phyloP scores from a whole-genome alignment of 2,113 vertebrate species.

The Balaenoptera acutorostrata region DNA sequence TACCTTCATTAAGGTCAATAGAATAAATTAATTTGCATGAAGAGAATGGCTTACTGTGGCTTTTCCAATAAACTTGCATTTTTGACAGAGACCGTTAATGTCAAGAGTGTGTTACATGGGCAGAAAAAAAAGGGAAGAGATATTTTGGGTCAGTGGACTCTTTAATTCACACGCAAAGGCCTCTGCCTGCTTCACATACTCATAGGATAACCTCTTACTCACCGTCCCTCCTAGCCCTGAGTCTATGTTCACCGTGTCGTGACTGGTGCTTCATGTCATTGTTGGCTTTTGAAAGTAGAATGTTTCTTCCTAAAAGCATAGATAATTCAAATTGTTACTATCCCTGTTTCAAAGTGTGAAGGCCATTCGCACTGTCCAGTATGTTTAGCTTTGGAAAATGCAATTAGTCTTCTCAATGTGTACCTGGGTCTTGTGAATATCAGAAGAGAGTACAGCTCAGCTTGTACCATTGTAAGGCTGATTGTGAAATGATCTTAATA shows the following conservation, averaged over 20 bases:
- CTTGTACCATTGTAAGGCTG: not conserved
- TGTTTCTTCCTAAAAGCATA: slow-evolving; percentile 4
- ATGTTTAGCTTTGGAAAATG: slow-evolving; percentile 4
- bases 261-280: not conserved
- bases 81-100: not conserved
- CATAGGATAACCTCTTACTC: not conserved
- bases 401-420: not conserved
- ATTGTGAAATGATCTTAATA: not conserved
- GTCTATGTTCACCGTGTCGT: not conserved
- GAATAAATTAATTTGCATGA: slow-evolving; percentile 2
- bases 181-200: not conserved
- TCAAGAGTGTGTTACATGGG: not conserved
- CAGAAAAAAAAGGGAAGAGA: not conserved
- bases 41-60: not conserved
- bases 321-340: not conserved
- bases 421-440: not conserved
- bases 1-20: not conserved
- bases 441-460: not conserved
- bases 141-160: not conserved
- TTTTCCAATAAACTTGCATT: not conserved
- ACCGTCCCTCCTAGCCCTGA: not conserved
- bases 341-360: not conserved
- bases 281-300: slow-evolving; percentile 4
- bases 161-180: not conserved
- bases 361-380: not conserved